Base-by-base conservation (phyloP, 1,140 invertebrate genomes). In the Diachasmimorpha longicaudata region DNA sequence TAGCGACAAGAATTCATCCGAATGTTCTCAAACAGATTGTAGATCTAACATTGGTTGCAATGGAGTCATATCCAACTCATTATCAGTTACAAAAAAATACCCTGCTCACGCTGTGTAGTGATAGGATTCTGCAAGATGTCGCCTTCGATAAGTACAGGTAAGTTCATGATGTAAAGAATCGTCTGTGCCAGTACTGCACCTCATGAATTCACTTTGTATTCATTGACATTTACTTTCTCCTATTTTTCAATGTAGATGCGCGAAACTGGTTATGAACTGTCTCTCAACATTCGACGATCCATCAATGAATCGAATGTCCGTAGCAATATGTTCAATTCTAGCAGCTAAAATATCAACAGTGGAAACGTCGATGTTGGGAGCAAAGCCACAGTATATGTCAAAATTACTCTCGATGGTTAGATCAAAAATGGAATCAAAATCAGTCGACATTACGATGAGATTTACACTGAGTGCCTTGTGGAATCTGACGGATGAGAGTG, bases 401-500 rank as follows among this genome's bases (percentile, higher is more conserved):
- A 95, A 95, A 85, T 85, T 96, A 39, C 83, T 96, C 21, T 84
- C 90, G 6, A 93, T 96, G 85, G 93, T 96, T 0, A 88, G 91
- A 71, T 89, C 90, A 23, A 93, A 94, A 81, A 90, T 93, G 23
- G 90, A 93, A 31, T 85, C 89, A 36, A 86, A 87, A 78, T 87
- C 87, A 14, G 91, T 93, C 4, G 94, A 95, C 81, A 94, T 95
- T 36, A 95, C 94, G 1, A 91, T 96, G 83, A 95, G 95, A 83
- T 96, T 96, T 82, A 95, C 95, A 14, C 87, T 96, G 1, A 95
- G 93, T 81, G 94, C 94, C 36, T 86, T 96, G 4, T 96, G 95
- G 95, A 96, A 96, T 88, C 87, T 96, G 21, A 96, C 95, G 44
- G 93, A 94, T 81, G 93, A 95, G 84, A 94, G 93, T 79, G 92